A percentile compares a stretch with the other conserved stretches of the same genome.
Evolutionary conservation across 2,797 vertebrate species (phyloP).

Genomic region (Coranthus polyacanthus): DNA sequence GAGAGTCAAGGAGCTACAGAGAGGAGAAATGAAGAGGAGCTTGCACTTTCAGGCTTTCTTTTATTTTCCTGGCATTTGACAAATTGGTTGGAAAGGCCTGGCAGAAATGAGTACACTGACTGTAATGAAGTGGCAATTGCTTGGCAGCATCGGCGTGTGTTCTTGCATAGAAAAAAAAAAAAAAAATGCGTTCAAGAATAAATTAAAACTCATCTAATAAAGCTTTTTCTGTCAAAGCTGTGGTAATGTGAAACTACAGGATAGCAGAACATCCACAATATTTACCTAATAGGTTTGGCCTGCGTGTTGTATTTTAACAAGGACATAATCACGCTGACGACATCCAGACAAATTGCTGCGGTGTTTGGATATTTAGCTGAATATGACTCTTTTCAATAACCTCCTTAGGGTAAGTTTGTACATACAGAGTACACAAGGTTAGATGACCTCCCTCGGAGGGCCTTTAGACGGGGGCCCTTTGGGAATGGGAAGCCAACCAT

Average conservation of each 20-base stretch:
- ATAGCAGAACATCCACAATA: too few relatives aligned
- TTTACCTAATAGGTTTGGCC: too few relatives aligned
- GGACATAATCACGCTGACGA: slow-evolving; percentile 20
- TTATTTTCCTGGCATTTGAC: slow-evolving; percentile 48
- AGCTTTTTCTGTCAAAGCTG: too few relatives aligned
- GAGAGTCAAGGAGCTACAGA: slow-evolving; percentile 26
- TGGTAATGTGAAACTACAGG: too few relatives aligned
- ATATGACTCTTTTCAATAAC: slow-evolving; percentile 28
- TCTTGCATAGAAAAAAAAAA: neutral
- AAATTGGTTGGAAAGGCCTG: slow-evolving; percentile 37
- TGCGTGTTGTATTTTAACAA: too few relatives aligned
- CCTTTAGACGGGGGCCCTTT: slow-evolving; percentile 7
- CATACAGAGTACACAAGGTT: slow-evolving; percentile 36
- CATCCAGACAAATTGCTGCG: slow-evolving; percentile 42
- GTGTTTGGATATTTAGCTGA: slow-evolving; percentile 38
- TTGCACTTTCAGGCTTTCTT: slow-evolving; percentile 48
- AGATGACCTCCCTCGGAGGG: slow-evolving; percentile 32
- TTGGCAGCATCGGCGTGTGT: neutral
- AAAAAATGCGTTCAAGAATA: neutral
- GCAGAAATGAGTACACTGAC: slow-evolving; percentile 16
- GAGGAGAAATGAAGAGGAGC: slow-evolving; percentile 4
- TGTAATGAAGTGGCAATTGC: slow-evolving; percentile 5
- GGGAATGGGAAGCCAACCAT: slow-evolving; percentile 28
- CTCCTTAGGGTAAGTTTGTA: slow-evolving; percentile 14
- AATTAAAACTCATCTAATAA: neutral